These are phyloP conservation scores for Neogale vison DNA, from an alignment of 2,113 vertebrate species.

Conservation along the genomic window DNA sequence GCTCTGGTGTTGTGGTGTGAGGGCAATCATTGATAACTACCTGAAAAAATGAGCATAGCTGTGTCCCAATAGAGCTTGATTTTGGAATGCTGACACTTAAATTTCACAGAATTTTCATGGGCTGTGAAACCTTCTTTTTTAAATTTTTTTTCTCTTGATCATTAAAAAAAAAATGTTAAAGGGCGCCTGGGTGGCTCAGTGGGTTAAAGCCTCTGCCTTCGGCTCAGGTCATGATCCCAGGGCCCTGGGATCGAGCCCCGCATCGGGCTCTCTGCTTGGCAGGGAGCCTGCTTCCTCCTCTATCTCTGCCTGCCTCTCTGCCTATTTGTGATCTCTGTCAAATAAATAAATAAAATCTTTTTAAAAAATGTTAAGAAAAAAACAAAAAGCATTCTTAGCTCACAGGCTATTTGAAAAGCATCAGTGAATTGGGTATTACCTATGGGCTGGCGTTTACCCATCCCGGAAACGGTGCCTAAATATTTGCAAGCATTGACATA, in stretches of 20 bases:
- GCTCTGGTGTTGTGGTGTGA: rapidly evolving
- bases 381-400: not conserved
- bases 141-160: not conserved
- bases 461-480: too few relatives aligned
- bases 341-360: too few relatives aligned
- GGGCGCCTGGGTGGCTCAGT: too few relatives aligned
- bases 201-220: too few relatives aligned
- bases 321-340: too few relatives aligned
- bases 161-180: not conserved
- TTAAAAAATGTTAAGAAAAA: not conserved
- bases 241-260: too few relatives aligned
- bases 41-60: rapidly evolving
- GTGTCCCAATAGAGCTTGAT: rapidly evolving
- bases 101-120: not conserved
- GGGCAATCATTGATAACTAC: rapidly evolving
- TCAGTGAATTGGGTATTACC: not conserved
- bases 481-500: rapidly evolving
- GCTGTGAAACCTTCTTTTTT: not conserved
- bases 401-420: not conserved
- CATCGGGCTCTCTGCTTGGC: too few relatives aligned
- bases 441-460: rapidly evolving
- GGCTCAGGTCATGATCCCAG: too few relatives aligned
- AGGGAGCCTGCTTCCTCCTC: too few relatives aligned
- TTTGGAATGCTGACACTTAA: not conserved
- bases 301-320: too few relatives aligned